A percentile compares a stretch with the other conserved stretches of the same genome.
These are phyloP conservation scores for Pogonocherus hispidulus DNA, from an alignment of 2,888 invertebrate species.

Conservation along the genomic window DNA sequence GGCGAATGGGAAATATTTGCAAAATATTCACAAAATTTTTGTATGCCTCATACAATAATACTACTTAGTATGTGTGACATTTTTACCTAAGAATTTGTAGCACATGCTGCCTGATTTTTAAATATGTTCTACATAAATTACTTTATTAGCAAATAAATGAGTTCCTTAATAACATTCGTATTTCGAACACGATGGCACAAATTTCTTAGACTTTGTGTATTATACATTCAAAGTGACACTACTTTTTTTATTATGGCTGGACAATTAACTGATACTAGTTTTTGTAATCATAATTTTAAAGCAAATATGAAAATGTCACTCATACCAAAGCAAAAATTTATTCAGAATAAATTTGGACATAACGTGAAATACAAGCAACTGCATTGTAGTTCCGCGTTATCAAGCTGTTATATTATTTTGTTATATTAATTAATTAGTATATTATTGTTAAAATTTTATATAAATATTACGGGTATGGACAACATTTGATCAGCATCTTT, in stretches of 20 bases:
- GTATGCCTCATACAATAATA: conserved; percentile 67
- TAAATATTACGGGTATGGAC: conserved; percentile 65
- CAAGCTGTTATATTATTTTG: conserved; percentile 59
- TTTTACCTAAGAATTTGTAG: conserved; percentile 53
- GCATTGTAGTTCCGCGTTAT: conserved; percentile 56
- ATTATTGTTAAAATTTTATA: conserved; percentile 68
- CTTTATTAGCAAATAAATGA: conserved; percentile 44
- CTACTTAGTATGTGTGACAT: conserved; percentile 67
- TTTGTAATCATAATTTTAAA: conserved; percentile 37
- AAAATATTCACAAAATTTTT: conserved; percentile 64
- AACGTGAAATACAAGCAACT: conserved; percentile 51
- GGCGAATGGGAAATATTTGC: conserved; percentile 66
- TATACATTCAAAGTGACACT: conserved; percentile 26
- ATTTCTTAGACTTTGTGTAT: conserved; percentile 37
- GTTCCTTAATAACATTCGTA: conserved; percentile 46
- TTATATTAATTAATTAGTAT: conserved; percentile 58
- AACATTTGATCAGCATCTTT: conserved; percentile 56
- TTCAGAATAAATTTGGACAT: conserved; percentile 50
- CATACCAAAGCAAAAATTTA: conserved; percentile 58
- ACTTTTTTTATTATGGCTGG: conserved; percentile 53
- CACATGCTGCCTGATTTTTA: conserved; percentile 50
- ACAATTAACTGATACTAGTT: conserved; percentile 48
- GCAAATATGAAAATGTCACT: conserved; percentile 64
- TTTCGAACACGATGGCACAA: conserved; percentile 53
- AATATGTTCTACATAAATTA: conserved; percentile 48